phyloP scores from a whole-genome alignment of 2,797 vertebrate genomes.

The Fringilla coelebs region DNA sequence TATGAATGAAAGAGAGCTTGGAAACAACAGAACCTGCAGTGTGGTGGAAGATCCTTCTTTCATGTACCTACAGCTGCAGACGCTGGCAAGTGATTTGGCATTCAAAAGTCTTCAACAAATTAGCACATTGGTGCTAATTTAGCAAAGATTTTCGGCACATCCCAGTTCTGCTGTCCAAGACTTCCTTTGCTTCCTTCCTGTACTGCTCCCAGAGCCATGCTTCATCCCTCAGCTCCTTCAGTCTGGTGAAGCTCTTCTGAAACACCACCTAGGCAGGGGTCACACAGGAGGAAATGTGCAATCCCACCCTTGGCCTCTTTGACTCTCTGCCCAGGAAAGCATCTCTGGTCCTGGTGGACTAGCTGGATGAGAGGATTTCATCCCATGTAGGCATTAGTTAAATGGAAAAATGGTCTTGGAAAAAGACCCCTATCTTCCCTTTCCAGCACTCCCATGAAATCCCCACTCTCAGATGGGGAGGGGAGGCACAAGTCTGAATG shows the following conservation, averaged over 20 bases:
- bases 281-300: neutral
- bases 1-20: neutral
- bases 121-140: neutral
- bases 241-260: neutral
- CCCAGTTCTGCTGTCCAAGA: neutral
- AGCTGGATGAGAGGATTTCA: neutral
- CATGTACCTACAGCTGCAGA: neutral
- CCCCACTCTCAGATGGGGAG: rapidly evolving
- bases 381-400: neutral
- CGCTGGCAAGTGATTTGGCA: neutral
- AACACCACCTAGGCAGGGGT: neutral
- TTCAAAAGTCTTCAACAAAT: neutral
- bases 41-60: neutral
- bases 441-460: neutral
- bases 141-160: neutral
- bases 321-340: neutral
- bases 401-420: neutral
- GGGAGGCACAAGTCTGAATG: neutral
- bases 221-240: neutral
- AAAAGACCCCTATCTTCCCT: neutral
- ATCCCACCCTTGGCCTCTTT: neutral
- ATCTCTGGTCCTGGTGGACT: neutral
- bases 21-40: neutral
- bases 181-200: neutral
- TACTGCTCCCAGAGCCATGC: neutral